A percentile compares a stretch with the other conserved stretches of the same genome.
Evolutionary conservation across 2,113 vertebrate species (phyloP).

Genomic region (Falcunculus frontatus): DNA sequence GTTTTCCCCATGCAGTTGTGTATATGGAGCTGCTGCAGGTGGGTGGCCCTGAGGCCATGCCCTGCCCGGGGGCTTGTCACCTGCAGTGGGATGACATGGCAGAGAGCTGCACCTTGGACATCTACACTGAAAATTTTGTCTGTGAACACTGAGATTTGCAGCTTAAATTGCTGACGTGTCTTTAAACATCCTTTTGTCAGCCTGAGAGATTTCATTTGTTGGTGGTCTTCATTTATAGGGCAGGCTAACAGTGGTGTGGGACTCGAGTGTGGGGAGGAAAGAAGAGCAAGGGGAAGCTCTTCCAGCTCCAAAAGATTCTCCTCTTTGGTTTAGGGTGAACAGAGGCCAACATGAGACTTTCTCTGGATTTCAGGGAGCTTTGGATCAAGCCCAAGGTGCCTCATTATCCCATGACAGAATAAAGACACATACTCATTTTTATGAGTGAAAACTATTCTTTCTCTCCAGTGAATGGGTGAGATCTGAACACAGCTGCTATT

Average conservation of each 20-base stretch:
- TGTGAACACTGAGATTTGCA: neutral
- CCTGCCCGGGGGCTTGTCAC: neutral
- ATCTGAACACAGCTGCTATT: conserved; percentile 66
- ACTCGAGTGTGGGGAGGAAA: neutral
- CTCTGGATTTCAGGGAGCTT: conserved; percentile 28
- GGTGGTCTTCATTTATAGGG: neutral
- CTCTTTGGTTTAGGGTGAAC: conserved; percentile 5
- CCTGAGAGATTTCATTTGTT: neutral
- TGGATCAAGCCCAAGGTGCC: conserved; percentile 59
- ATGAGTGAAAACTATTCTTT: conserved; percentile 56
- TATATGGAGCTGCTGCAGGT: neutral
- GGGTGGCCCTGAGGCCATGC: neutral
- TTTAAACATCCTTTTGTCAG: neutral
- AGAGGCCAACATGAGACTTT: neutral
- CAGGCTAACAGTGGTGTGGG: neutral
- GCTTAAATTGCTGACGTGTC: neutral
- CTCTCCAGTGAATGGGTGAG: conserved; percentile 42
- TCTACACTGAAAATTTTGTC: neutral
- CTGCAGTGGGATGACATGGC: neutral
- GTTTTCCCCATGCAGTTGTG: neutral
- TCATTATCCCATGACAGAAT: conserved; percentile 57
- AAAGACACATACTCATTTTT: conserved; percentile 42
- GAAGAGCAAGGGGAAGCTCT: neutral
- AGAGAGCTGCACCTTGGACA: neutral
- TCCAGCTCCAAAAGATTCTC: neutral